Evolutionary conservation across 1,140 invertebrate genomes (phyloP).

Genomic region (Drosophila setifemur): DNA sequence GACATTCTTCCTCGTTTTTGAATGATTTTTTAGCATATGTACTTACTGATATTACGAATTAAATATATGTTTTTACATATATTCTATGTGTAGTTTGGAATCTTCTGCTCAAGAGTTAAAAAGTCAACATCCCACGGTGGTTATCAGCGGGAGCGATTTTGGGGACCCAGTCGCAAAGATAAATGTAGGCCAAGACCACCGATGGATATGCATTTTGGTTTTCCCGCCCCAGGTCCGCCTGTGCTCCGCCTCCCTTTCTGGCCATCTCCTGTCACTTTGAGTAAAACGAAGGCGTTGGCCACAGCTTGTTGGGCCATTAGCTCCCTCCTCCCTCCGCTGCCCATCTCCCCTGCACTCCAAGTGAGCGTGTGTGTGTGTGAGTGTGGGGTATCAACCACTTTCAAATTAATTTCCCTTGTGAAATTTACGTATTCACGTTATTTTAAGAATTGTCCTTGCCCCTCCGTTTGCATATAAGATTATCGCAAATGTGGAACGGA

Average conservation of each 20-base stretch:
- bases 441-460: slow-evolving; percentile 9
- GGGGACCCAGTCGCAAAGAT: slow-evolving; percentile 29
- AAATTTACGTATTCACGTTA: slow-evolving; percentile 44
- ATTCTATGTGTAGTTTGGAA: no score
- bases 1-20: neutral
- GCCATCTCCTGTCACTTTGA: slow-evolving; percentile 42
- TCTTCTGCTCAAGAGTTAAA: neutral
- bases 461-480: slow-evolving; percentile 5
- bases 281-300: slow-evolving; percentile 52
- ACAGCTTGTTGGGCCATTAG: slow-evolving; percentile 50
- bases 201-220: slow-evolving; percentile 45
- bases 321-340: slow-evolving; percentile 5
- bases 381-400: slow-evolving; percentile 29
- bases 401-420: slow-evolving; percentile 58
- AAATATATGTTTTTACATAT: no score
- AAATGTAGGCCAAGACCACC: slow-evolving; percentile 59
- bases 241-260: neutral
- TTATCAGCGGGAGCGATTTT: slow-evolving; percentile 1
- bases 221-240: neutral
- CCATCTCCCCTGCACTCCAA: neutral
- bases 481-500: neutral
- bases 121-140: slow-evolving; percentile 1
- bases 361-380: neutral
- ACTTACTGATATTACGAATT: no score
- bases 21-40: no score